phyloP scores from a whole-genome alignment of 2,888 invertebrate species.

The Schrankia costaestrigalis region DNA sequence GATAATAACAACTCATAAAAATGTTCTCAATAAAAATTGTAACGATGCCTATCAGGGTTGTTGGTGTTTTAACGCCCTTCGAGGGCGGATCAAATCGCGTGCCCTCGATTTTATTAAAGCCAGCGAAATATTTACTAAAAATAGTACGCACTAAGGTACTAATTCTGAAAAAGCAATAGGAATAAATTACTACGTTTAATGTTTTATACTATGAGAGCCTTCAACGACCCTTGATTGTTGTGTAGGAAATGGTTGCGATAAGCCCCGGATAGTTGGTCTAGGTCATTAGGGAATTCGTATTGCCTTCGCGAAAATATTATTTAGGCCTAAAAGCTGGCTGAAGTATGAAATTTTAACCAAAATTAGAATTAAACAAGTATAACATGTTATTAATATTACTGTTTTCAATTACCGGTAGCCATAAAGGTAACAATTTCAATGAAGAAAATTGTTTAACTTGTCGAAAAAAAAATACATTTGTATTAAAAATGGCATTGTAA shows the following conservation, averaged over 20 bases:
- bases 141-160: conserved; percentile 36
- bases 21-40: conserved; percentile 17
- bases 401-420: too few species aligned
- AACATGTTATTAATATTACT: too few species aligned
- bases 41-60: conserved; percentile 21
- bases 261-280: conserved; percentile 21
- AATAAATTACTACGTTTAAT: conserved; percentile 47
- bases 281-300: conserved; percentile 22
- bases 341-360: conserved; percentile 3
- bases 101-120: conserved; percentile 38
- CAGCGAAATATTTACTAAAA: conserved; percentile 37
- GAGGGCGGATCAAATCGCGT: conserved; percentile 24
- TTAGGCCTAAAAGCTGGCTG: conserved; percentile 8
- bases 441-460: too few species aligned
- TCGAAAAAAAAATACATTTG: too few species aligned
- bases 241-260: conserved; percentile 29
- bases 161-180: conserved; percentile 45
- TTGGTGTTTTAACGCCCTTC: conserved; percentile 24
- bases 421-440: too few species aligned
- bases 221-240: conserved; percentile 26
- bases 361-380: too few species aligned
- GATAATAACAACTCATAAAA: conserved; percentile 13
- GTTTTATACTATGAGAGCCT: conserved; percentile 40
- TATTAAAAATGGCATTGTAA: too few species aligned
- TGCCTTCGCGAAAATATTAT: conserved; percentile 20